Percentiles rank a stretch among this genome's conserved stretches.
These are phyloP conservation scores for Drosophila limbata DNA, from an alignment of 2,888 invertebrate genomes.

Conservation along the genomic window DNA sequence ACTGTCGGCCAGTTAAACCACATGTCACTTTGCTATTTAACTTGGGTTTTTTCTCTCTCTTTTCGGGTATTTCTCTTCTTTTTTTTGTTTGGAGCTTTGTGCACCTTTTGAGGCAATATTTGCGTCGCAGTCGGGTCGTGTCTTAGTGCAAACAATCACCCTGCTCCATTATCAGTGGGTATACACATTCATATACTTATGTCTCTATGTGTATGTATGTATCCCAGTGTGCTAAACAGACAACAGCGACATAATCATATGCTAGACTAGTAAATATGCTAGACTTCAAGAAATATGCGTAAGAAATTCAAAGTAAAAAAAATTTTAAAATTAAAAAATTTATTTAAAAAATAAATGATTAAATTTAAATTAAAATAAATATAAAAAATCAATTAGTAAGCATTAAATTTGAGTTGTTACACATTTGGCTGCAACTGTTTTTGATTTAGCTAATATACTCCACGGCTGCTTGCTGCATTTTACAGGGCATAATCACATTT, in stretches of 20 bases:
- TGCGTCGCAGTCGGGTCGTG: constrained; percentile 60
- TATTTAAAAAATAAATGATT: background rate
- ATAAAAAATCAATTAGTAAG: background rate
- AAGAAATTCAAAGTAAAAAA: too few species aligned
- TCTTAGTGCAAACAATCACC: constrained; percentile 49
- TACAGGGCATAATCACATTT: constrained; percentile 65
- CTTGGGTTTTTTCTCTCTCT: constrained; percentile 1
- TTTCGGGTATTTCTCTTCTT: constrained; percentile 9
- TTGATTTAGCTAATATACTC: constrained; percentile 6
- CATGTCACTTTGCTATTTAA: constrained; percentile 11
- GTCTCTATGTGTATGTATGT: constrained; percentile 2
- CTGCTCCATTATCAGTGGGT: constrained; percentile 44
- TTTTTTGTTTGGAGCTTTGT: constrained; percentile 6
- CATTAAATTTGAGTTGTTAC: background rate
- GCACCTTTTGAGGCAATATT: constrained; percentile 40
- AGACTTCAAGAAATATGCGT: too few species aligned
- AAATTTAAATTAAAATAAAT: background rate
- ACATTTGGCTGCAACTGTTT: background rate
- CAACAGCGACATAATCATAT: constrained; percentile 31
- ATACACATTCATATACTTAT: constrained; percentile 17
- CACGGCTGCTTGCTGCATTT: background rate
- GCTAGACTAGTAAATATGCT: constrained; percentile 12
- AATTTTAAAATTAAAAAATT: too few species aligned
- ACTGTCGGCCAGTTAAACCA: constrained; percentile 22
- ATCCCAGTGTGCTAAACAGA: constrained; percentile 17